Percentiles rank a stretch among this genome's conserved stretches.
Conservation (phyloP, 2,888 invertebrate genomes). For the Macaria liturata region DNA sequence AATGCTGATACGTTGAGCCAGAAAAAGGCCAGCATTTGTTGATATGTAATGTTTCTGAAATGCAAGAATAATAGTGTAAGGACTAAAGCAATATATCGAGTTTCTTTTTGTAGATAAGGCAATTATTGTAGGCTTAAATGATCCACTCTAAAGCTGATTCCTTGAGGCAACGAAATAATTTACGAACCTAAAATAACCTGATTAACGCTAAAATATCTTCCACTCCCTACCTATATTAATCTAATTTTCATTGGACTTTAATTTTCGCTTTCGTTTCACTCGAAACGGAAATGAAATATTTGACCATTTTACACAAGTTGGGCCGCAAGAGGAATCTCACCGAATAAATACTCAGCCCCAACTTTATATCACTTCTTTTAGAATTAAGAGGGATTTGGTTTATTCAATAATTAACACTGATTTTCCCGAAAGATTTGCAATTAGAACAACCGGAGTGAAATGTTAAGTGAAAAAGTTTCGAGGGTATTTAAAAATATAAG, state of each 20-base stretch:
- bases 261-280: conserved; percentile 3
- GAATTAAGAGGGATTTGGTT: conserved; percentile 24
- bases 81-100: too few relatives aligned
- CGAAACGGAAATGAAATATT: conserved; percentile 19
- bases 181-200: background rate
- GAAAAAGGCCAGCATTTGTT: too few relatives aligned
- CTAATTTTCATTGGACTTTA: conserved; percentile 11
- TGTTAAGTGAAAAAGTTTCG: conserved; percentile 12
- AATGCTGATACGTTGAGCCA: too few relatives aligned
- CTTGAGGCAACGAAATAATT: too few relatives aligned
- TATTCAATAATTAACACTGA: conserved; percentile 25
- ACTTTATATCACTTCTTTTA: conserved; percentile 21
- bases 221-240: conserved; percentile 5
- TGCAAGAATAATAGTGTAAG: too few relatives aligned
- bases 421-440: conserved; percentile 18
- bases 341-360: conserved; percentile 26
- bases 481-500: conserved; percentile 14
- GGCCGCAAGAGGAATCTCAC: conserved; percentile 24
- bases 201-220: conserved; percentile 3
- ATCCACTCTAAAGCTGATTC: too few relatives aligned
- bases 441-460: conserved; percentile 19
- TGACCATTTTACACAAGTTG: conserved; percentile 9
- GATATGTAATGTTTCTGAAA: too few relatives aligned
- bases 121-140: too few relatives aligned
- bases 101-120: too few relatives aligned